Percentiles rank a stretch among this genome's conserved stretches.
Conservation (phyloP, 2,113 vertebrate genomes). For the Melanerpes aurifrons region DNA sequence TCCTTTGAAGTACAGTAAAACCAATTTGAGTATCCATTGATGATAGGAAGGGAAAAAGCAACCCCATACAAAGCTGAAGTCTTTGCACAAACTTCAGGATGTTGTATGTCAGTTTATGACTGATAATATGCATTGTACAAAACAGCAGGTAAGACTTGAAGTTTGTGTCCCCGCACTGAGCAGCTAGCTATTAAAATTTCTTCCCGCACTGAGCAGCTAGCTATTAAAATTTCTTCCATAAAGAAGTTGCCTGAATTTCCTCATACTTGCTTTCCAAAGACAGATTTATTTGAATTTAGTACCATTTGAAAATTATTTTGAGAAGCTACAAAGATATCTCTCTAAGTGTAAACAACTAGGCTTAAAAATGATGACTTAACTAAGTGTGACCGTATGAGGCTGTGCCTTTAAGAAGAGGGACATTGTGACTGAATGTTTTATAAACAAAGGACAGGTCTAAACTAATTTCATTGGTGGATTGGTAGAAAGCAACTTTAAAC, state of each 20-base stretch:
- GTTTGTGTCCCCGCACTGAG: background rate
- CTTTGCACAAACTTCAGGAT: background rate
- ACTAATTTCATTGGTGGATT: too few species aligned
- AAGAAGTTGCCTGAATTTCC: background rate
- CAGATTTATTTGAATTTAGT: background rate
- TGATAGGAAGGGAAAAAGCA: fast-evolving
- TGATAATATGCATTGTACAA: background rate
- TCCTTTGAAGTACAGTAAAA: background rate
- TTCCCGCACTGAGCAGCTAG: background rate
- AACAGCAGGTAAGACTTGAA: background rate
- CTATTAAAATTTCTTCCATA: background rate
- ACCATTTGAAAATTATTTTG: background rate
- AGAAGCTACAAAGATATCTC: too few species aligned
- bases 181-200: background rate
- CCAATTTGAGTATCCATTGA: background rate
- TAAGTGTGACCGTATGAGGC: background rate
- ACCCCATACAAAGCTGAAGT: background rate
- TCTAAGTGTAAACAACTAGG: background rate
- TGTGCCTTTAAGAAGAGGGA: too few species aligned
- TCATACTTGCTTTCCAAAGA: background rate
- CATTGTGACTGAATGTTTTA: too few species aligned
- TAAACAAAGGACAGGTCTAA: too few species aligned
- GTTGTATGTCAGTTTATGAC: background rate
- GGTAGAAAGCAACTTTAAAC: too few species aligned
- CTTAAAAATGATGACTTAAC: background rate